phyloP scores from a whole-genome alignment of 2,888 invertebrate species.

The Cheilosia variabilis region DNA sequence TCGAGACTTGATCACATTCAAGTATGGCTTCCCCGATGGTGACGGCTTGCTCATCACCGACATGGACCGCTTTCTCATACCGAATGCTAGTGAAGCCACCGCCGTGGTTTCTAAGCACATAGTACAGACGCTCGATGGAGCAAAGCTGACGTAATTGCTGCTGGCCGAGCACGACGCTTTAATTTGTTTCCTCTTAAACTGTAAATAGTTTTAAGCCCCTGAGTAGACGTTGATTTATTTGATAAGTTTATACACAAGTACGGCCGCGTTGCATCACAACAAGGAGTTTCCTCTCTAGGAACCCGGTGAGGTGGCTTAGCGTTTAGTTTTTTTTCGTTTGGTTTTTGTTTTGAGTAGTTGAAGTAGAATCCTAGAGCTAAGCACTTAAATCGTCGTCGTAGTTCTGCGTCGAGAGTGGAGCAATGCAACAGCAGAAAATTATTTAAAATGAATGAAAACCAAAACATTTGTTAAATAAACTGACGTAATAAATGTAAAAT shows the following conservation, averaged over 20 bases:
- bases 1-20: slow-evolving; percentile 98
- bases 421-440: slow-evolving; percentile 27
- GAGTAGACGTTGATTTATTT: slow-evolving; percentile 47
- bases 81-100: slow-evolving; percentile 95
- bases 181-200: slow-evolving; percentile 39
- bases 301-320: slow-evolving; percentile 5
- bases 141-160: slow-evolving; percentile 79
- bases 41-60: slow-evolving; percentile 92
- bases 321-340: slow-evolving; percentile 2
- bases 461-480: slow-evolving; percentile 49
- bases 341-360: slow-evolving; percentile 25
- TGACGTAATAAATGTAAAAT: slow-evolving; percentile 68
- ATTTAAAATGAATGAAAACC: slow-evolving; percentile 26
- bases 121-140: slow-evolving; percentile 85
- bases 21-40: slow-evolving; percentile 94
- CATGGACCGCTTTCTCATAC: slow-evolving; percentile 96
- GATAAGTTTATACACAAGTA: slow-evolving; percentile 59
- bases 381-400: slow-evolving; percentile 20
- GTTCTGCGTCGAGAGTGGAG: slow-evolving; percentile 24
- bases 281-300: slow-evolving; percentile 14
- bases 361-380: slow-evolving; percentile 23
- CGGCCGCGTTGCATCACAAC: slow-evolving; percentile 33
- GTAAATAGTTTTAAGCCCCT: slow-evolving; percentile 69
- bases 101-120: slow-evolving; percentile 96
- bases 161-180: neutral